Base-by-base conservation (phyloP, 2,797 vertebrate genomes). In the Enteromius mattozi region DNA sequence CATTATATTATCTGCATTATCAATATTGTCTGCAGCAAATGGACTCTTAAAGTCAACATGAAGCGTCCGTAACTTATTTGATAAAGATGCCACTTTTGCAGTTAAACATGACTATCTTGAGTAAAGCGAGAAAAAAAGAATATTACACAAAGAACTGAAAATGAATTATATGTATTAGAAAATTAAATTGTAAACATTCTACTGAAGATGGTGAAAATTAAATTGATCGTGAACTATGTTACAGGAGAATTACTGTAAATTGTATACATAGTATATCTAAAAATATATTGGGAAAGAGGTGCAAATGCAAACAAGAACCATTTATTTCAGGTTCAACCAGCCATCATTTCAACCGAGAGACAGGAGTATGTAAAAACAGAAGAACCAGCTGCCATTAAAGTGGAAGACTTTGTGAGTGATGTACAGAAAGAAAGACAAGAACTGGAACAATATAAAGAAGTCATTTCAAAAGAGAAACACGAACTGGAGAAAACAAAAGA, bases 391-490 rank as follows among this genome's bases (percentile, higher is more conserved):
- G 27, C 68, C 33, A 75, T 14, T 24, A 6, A 83, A 10, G 78
- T n/a, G 35, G 56, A 76, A 65, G 56, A 71, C 21, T 10, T 40
- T 69, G 27, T 75, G 33, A 54, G 51, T 56, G 71, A 79, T 35
- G 45, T 84, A 74, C 71, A 86, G 19, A 71, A 72, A 61, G 63
- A 83, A 82, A 70, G 42, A 70, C 77, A 30, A 70, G 70, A 87
- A 65, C 17, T 87, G 16, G 72, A 85, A 68, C 70, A 81, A 27
- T 72, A 68, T 63, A 75, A 84, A 78, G 76, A 87, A 69, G 45
- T 45, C 2, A 82, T 70, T 77, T 80, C 78, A 45, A 86, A 37
- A 81, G 71, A 86, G 47, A 81, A 87, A 71, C 69, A 75, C n/a
- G 49, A 85, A 66, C 76, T 81, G 75, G 40, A 87, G 49, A 65